phyloP scores from a whole-genome alignment of 1,140 invertebrate genomes.

The Aleiodes sp. region DNA sequence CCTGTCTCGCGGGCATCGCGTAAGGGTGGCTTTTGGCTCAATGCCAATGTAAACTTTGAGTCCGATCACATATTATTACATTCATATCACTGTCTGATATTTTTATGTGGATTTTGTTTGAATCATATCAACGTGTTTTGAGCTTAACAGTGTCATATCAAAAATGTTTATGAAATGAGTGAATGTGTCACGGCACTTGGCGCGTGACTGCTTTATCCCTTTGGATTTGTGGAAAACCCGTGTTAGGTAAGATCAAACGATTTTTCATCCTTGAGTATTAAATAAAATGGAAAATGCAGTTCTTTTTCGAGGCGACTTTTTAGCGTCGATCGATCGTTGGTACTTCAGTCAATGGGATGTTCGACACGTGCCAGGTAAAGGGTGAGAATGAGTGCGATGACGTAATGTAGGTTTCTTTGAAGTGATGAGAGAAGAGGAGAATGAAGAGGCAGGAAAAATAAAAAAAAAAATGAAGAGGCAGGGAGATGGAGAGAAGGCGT shows the following conservation, averaged over 20 bases:
- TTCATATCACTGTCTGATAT: background rate
- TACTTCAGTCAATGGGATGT: conserved; percentile 28
- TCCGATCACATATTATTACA: background rate
- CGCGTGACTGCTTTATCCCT: background rate
- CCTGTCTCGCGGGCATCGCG: conserved; percentile 42
- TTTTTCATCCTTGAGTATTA: background rate
- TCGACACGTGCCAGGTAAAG: conserved; percentile 34
- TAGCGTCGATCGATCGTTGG: conserved; percentile 17
- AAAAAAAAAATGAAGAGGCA: too few species aligned
- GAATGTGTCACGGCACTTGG: conserved; percentile 7
- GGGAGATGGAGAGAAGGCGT: too few species aligned
- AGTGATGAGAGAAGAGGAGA: background rate
- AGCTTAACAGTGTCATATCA: conserved; percentile 9
- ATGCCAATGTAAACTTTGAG: background rate
- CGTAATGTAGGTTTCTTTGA: background rate
- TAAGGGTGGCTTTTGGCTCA: conserved; percentile 39
- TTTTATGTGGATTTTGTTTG: background rate
- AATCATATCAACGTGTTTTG: conserved; percentile 8
- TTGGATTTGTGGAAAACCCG: background rate
- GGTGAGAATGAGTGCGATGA: background rate
- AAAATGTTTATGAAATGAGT: background rate
- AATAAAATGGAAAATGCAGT: background rate
- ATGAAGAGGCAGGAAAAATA: background rate
- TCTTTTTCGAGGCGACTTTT: conserved; percentile 7
- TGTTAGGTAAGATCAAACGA: conserved; percentile 6